Evolutionary conservation across 1,140 invertebrate species (phyloP).

Genomic region (Drosophila subpulchrella): DNA sequence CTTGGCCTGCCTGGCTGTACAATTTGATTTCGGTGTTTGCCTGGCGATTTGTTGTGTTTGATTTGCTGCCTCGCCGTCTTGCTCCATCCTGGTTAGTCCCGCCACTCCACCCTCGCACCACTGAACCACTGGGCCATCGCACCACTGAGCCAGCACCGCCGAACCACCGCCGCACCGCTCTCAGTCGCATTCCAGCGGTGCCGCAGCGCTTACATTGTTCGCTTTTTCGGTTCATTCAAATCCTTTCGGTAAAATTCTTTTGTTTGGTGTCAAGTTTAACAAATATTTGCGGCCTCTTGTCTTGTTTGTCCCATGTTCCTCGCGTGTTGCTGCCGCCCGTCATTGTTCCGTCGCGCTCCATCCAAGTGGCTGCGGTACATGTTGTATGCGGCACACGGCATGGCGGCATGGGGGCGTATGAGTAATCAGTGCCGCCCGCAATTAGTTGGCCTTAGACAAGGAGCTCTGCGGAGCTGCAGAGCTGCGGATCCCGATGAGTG

Average conservation of each 20-base stretch:
- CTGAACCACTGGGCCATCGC: background rate
- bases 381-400: background rate
- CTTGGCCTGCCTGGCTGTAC: constrained; percentile 46
- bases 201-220: constrained; percentile 75
- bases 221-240: constrained; percentile 72
- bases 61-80: constrained; percentile 63
- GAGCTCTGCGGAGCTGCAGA: background rate
- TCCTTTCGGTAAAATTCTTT: constrained; percentile 84
- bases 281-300: constrained; percentile 81
- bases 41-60: constrained; percentile 79
- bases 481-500: background rate
- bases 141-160: background rate
- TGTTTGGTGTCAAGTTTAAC: constrained; percentile 84
- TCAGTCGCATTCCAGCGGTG: constrained; percentile 62
- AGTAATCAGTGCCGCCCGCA: constrained; percentile 67
- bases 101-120: background rate
- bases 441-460: constrained; percentile 68
- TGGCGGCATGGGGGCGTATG: constrained; percentile 64
- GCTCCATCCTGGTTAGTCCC: constrained; percentile 10
- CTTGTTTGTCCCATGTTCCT: constrained; percentile 70
- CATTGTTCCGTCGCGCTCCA: constrained; percentile 38
- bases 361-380: constrained; percentile 17
- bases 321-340: constrained; percentile 60
- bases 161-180: background rate
- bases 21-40: constrained; percentile 78